Conservation (phyloP, 2,113 vertebrate species). For the Macquaria australasica region DNA sequence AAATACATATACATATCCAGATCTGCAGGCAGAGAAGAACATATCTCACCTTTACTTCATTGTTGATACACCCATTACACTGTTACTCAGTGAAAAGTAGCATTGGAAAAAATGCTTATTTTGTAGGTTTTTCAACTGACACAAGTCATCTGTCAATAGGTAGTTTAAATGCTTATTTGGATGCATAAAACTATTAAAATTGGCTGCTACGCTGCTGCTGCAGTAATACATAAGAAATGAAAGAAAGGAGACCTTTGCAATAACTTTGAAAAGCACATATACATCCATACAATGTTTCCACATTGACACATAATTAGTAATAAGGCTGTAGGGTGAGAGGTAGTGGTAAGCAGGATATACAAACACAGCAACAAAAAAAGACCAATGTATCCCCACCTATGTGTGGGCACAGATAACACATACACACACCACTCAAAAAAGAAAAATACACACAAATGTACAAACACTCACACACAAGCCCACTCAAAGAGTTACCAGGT, state of each 20-base stretch:
- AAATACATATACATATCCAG: not conserved
- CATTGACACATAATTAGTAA: not conserved
- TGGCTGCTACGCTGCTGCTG: not conserved
- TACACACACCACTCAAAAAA: not conserved
- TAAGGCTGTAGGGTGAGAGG: not conserved
- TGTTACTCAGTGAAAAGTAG: constrained; percentile 4
- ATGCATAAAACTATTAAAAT: constrained; percentile 9
- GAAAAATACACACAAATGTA: constrained; percentile 4
- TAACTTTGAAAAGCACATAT: not conserved
- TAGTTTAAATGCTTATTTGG: constrained; percentile 12
- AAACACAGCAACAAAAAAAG: not conserved
- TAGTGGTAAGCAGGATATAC: not conserved
- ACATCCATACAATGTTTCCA: not conserved
- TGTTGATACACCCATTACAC: not conserved
- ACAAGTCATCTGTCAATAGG: not conserved
- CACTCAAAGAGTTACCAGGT: constrained; percentile 39
- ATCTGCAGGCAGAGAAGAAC: constrained; percentile 17
- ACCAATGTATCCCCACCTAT: not conserved
- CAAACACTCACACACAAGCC: constrained; percentile 25
- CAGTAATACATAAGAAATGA: not conserved
- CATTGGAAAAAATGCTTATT: not conserved
- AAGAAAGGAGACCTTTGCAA: not conserved
- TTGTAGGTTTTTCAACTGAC: constrained; percentile 28
- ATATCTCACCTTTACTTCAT: not conserved
- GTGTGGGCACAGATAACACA: constrained; percentile 25